These are phyloP conservation scores for Xenopus petersii DNA, from an alignment of 2,797 vertebrate species.

Conservation along the genomic window DNA sequence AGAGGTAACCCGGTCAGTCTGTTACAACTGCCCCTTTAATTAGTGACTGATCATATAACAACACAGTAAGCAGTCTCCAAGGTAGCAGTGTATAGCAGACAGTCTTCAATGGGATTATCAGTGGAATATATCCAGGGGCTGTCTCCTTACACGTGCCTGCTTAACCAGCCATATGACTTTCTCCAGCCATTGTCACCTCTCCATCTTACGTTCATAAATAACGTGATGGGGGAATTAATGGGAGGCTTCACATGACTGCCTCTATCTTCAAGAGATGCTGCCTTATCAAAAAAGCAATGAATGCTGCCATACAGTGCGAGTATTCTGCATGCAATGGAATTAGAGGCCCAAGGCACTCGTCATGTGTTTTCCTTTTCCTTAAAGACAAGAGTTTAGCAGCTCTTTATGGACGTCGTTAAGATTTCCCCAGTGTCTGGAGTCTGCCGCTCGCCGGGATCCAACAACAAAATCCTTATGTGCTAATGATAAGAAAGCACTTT, in stretches of 20 bases:
- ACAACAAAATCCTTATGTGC: slow-evolving; percentile 11
- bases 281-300: slow-evolving; percentile 15
- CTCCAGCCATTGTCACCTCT: slow-evolving; percentile 11
- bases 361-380: slow-evolving; percentile 40
- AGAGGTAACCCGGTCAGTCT: too few species aligned
- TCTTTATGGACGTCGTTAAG: slow-evolving; percentile 33
- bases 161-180: slow-evolving; percentile 23
- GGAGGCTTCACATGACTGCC: slow-evolving; percentile 33
- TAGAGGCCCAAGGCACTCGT: slow-evolving; percentile 23
- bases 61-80: too few species aligned
- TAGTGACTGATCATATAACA: too few species aligned
- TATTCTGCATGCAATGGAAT: slow-evolving; percentile 17
- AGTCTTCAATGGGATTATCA: too few species aligned
- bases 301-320: slow-evolving; percentile 10
- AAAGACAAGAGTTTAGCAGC: slow-evolving; percentile 5
- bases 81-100: too few species aligned
- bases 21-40: too few species aligned
- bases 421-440: slow-evolving; percentile 17
- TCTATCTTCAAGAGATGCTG: slow-evolving; percentile 13
- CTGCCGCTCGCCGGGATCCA: background rate
- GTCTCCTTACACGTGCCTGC: background rate
- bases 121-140: background rate
- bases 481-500: background rate
- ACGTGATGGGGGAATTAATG: slow-evolving; percentile 27
- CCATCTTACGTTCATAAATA: slow-evolving; percentile 18